phyloP scores from a whole-genome alignment of 2,797 vertebrate species.

The Otolemur crassicaudatus region DNA sequence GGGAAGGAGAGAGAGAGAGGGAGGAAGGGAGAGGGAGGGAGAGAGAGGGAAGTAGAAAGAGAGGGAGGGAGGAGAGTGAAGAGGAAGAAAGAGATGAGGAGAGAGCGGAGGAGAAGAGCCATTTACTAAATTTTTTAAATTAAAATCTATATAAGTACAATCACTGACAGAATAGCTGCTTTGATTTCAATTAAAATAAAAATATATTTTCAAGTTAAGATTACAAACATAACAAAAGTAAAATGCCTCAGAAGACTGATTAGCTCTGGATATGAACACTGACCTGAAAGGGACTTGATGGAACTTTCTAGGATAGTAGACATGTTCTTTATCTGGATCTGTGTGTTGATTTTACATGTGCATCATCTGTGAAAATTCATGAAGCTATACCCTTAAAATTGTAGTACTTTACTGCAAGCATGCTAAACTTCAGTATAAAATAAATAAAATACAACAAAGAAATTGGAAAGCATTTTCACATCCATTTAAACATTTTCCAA shows the following conservation, averaged over 20 bases:
- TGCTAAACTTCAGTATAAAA: neutral
- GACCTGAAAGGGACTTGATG: neutral
- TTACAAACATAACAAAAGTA: neutral
- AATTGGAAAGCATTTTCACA: slow-evolving; percentile 35
- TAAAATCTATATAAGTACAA: neutral
- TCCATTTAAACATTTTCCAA: slow-evolving; percentile 26
- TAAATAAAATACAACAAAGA: neutral
- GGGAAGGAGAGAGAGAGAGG: no score
- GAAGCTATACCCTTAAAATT: neutral
- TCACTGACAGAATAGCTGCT: neutral
- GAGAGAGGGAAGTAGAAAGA: no score
- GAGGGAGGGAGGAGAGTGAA: no score
- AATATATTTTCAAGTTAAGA: neutral
- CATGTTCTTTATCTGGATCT: neutral
- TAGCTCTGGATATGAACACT: neutral
- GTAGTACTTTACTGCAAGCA: neutral
- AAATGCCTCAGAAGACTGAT: neutral
- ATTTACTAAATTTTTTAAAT: neutral
- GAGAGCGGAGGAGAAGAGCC: neutral
- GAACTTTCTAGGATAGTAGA: neutral
- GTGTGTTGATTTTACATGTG: neutral
- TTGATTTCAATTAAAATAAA: neutral
- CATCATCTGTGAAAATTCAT: neutral
- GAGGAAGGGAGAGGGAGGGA: no score
- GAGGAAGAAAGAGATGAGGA: no score